These are phyloP conservation scores for Campoplex capitator DNA, from an alignment of 2,888 invertebrate genomes.

Conservation along the genomic window DNA sequence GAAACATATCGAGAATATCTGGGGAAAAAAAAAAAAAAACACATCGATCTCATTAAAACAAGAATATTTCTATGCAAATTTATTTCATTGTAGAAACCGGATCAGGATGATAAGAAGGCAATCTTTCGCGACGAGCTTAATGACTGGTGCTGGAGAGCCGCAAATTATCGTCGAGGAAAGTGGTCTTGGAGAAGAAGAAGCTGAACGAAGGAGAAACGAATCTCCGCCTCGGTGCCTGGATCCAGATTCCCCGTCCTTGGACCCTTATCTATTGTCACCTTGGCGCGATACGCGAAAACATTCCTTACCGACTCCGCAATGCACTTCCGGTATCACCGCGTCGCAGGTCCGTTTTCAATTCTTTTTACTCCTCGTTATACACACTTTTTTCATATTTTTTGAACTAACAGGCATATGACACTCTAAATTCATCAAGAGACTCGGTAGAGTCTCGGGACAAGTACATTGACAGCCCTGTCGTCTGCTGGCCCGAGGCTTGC, in stretches of 20 bases:
- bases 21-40: not conserved
- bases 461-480: too few relatives aligned
- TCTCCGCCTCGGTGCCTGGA: constrained; percentile 89
- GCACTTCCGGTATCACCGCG: constrained; percentile 94
- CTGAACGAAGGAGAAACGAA: constrained; percentile 84
- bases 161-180: constrained; percentile 94
- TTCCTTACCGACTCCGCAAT: constrained; percentile 93
- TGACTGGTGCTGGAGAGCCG: constrained; percentile 88
- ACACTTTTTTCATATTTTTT: not conserved
- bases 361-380: not conserved
- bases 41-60: too few relatives aligned
- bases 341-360: constrained; percentile 87
- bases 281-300: constrained; percentile 93
- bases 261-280: constrained; percentile 93
- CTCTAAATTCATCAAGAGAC: too few relatives aligned
- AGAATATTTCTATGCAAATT: not conserved
- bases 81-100: constrained; percentile 43
- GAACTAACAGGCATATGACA: too few relatives aligned
- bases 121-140: constrained; percentile 76
- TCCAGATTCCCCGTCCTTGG: constrained; percentile 90
- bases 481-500: too few relatives aligned
- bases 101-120: constrained; percentile 79
- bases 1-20: not conserved
- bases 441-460: too few relatives aligned
- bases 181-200: constrained; percentile 88